These are phyloP conservation scores for Falco peregrinus DNA, from an alignment of 2,797 vertebrate species.

Conservation along the genomic window DNA sequence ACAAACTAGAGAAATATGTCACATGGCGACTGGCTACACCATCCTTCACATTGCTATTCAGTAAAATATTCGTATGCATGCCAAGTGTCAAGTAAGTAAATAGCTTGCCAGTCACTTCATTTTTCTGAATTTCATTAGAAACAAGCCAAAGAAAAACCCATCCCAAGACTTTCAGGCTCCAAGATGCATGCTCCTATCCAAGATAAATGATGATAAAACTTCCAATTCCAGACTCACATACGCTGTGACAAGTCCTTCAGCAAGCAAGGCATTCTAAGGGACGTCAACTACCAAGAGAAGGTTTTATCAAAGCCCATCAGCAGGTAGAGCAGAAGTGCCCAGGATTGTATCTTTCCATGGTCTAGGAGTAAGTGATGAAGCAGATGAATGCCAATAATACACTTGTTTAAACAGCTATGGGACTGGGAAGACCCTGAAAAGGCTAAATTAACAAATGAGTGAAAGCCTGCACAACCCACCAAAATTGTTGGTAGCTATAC, in stretches of 20 bases:
- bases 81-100: background rate
- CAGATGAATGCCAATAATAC: background rate
- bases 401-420: background rate
- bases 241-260: background rate
- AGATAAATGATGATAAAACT: background rate
- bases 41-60: background rate
- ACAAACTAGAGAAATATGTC: background rate
- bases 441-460: background rate
- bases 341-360: background rate
- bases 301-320: background rate
- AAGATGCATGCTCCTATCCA: background rate
- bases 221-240: background rate
- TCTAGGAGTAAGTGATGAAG: background rate
- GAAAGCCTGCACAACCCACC: background rate
- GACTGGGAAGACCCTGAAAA: background rate
- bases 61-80: background rate
- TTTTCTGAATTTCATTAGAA: background rate
- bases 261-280: background rate
- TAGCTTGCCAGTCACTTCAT: background rate
- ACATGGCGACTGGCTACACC: background rate
- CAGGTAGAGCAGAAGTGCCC: background rate
- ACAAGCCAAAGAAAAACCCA: background rate
- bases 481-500: rapidly evolving
- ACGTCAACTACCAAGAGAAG: background rate
- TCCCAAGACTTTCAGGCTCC: background rate